phyloP scores from a whole-genome alignment of 2,888 invertebrate species.

The Drosophila lutescens region DNA sequence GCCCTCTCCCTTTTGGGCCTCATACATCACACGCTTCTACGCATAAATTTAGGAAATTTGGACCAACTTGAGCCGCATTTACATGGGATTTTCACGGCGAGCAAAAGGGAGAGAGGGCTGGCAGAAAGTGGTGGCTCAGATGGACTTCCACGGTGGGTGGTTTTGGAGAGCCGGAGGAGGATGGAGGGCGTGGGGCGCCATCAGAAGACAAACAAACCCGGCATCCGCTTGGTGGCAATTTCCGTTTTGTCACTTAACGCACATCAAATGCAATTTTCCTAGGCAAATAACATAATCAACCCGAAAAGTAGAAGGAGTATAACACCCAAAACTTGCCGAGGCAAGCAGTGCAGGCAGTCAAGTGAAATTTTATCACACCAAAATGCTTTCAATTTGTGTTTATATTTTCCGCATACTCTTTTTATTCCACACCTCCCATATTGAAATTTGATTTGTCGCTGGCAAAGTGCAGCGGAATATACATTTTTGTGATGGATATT shows the following conservation, averaged over 20 bases:
- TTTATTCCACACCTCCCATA: conserved; percentile 51
- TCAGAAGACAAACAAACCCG: conserved; percentile 61
- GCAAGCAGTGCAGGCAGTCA: conserved; percentile 30
- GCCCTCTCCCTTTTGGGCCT: conserved; percentile 29
- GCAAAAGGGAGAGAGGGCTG: conserved; percentile 4
- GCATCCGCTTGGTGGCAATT: conserved; percentile 73
- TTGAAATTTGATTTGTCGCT: conserved; percentile 70
- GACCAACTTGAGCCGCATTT: conserved; percentile 64
- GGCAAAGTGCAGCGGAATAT: conserved; percentile 60
- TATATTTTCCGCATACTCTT: conserved; percentile 43
- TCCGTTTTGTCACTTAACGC: conserved; percentile 75
- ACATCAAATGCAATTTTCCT: conserved; percentile 77
- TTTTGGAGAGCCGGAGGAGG: not conserved
- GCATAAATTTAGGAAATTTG: conserved; percentile 71
- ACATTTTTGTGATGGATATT: conserved; percentile 57
- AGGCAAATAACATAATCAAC: conserved; percentile 75
- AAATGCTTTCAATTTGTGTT: conserved; percentile 70
- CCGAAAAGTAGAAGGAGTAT: conserved; percentile 8
- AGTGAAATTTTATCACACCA: conserved; percentile 33
- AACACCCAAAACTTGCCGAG: not conserved
- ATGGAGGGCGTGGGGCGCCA: conserved; percentile 20
- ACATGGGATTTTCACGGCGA: conserved; percentile 60
- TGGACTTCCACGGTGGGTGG: conserved; percentile 12
- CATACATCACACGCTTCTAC: conserved; percentile 71
- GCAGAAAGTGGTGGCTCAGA: conserved; percentile 18